Base-by-base conservation (phyloP, 1,140 invertebrate species). In the Vanessa atalanta region DNA sequence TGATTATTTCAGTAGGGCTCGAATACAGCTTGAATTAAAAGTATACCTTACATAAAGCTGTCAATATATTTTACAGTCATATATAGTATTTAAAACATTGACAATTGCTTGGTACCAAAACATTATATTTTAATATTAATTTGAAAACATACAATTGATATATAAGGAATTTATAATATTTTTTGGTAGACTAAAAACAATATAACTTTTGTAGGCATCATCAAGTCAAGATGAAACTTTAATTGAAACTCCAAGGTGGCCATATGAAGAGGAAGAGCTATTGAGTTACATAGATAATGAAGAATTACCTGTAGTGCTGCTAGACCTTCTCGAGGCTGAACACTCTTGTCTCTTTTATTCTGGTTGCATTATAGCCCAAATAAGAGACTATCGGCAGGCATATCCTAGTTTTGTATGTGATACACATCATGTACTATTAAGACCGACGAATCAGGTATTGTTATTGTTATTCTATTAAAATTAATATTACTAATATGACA, bases 321-420 rank as follows among this genome's bases (percentile, higher is more conserved):
- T 97, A 74, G 97, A 98, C 89, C 92, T 98, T 70, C 89, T 98
- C 60, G 97, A 97, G 85, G 94, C 95, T 69, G 95, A 96, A 81
- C 95, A 96, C 79, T 95, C 96, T 23, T 95, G 96, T 88, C 94
- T 98, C 23, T 99, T 98, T 93, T 98, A 98, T 86, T 96, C 95
- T 78, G 98, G 98, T 43, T 98, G 97, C 93, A 96, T 99, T 61
- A 97, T 99, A 83, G 96, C 96, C 76, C 97, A 99, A 94, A 95
- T 99, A 76, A 94, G 97, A 83, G 97, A 99, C 93, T 97, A 97
- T 87, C 94, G 97, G 78, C 96, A 97, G 90, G 94, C 95, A 74
- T 95, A 95, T 92, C 95, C 95, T 78, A 96, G 95, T 89, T 94
- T 94, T 88, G 88, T 94, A 81, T 96, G 95, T 93, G 95, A 96